Percentiles rank a stretch among this genome's conserved stretches.
phyloP scores from a whole-genome alignment of 2,113 vertebrate species.

The Zeus faber region DNA sequence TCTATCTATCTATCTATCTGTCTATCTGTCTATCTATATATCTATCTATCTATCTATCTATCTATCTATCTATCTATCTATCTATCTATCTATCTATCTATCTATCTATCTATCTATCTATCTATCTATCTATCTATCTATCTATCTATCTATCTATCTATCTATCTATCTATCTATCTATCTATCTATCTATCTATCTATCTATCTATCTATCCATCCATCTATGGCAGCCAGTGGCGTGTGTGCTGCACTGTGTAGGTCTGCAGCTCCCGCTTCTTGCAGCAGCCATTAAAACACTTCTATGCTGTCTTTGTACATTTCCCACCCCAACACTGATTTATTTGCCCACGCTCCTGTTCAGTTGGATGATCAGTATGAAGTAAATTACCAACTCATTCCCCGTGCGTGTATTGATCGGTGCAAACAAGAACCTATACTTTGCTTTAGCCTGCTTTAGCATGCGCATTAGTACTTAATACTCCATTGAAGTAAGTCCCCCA shows the following conservation, averaged over 20 bases:
- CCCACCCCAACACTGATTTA: neutral
- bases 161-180: constrained; percentile 27
- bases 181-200: neutral
- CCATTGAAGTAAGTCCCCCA: no score
- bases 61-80: constrained; percentile 2
- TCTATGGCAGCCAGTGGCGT: constrained; percentile 4
- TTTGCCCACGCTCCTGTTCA: constrained; percentile 5
- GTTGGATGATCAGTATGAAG: neutral
- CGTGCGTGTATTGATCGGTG: no score
- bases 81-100: constrained; percentile 16
- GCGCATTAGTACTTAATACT: no score
- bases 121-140: neutral
- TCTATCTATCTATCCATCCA: neutral
- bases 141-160: constrained; percentile 13
- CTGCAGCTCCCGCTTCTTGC: constrained; percentile 11
- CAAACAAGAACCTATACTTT: no score
- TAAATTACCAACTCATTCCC: neutral
- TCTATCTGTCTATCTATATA: constrained; percentile 22
- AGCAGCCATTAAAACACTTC: constrained; percentile 9
- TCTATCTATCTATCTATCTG: constrained; percentile 3
- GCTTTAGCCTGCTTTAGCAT: no score
- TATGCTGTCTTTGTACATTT: no score
- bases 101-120: constrained; percentile 18
- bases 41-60: constrained; percentile 5
- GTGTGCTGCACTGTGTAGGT: constrained; percentile 3